Evolutionary conservation across 2,888 invertebrate species (phyloP), one percentile per base, ranked within the genome.

Genomic region (Invenusta paracnida): DNA sequence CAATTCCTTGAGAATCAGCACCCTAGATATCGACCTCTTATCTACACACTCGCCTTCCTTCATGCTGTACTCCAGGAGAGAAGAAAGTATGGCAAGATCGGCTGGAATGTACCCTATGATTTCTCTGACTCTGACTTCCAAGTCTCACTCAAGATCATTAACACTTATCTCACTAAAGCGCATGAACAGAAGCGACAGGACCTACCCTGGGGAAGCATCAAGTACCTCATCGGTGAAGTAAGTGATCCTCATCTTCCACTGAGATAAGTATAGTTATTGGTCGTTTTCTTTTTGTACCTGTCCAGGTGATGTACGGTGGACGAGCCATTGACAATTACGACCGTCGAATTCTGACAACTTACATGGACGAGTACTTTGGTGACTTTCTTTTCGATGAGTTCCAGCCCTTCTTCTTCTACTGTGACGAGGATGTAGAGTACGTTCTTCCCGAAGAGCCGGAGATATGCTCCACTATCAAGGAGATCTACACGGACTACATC

Each of bases 341-440:
- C 73, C 79, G 87, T 25, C 30, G 87, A 13, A 86, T 87, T 27
- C 67, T 87, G 11, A 82, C 82, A 27, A 87, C 87, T 5, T 87
- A 87, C 85, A 86, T 87, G 84, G 83, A 87, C 25, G 87, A 87
- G 67, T 87, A 87, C 67, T 87, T 87, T 82, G 87, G 87, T 11
- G 87, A 87, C 83, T 87, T 87, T 30, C 79, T 87, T 25, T 86
- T 87, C 29, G 87, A 87, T 30, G 23, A 67, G 17, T 86, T 84
- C 31, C 87, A 87, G 81, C 85, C 83, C 73, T 87, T 87, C 66
- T 83, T 30, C 67, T 87, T 87, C 82, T 87, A 87, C 81, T n/a
- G 79, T 23, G 86, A 87, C 85, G 84, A 67, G 0, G 30, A 30
- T 1, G 67, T 86, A 0, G 67, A 82, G 29, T 87, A 87, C 67